Percentiles rank a stretch among this genome's conserved stretches.
Evolutionary conservation across 1,140 invertebrate genomes (phyloP).

Genomic region (Drosophila mojavensis): DNA sequence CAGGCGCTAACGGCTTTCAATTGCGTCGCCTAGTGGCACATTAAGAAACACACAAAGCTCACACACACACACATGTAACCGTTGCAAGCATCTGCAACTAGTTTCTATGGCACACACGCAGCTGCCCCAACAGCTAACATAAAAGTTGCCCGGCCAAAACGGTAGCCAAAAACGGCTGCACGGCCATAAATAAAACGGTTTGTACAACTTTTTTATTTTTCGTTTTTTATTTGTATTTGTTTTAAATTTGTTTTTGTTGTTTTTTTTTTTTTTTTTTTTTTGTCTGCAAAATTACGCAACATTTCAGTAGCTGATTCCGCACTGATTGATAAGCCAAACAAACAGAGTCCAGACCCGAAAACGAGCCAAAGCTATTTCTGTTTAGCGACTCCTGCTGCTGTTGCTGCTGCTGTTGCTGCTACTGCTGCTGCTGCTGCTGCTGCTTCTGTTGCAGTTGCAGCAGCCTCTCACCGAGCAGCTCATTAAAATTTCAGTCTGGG

Average conservation of each 20-base stretch:
- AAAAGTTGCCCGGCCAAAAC: slow-evolving; percentile 47
- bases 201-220: slow-evolving; percentile 40
- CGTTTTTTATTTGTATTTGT: slow-evolving; percentile 6
- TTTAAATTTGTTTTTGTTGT: slow-evolving; percentile 1
- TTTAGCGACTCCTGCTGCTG: slow-evolving; percentile 10
- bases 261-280: slow-evolving; percentile 11
- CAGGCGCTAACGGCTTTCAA: slow-evolving; percentile 17
- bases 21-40: slow-evolving; percentile 39
- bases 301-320: slow-evolving; percentile 48
- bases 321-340: slow-evolving; percentile 62
- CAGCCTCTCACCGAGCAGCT: slow-evolving; percentile 35
- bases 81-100: slow-evolving; percentile 34
- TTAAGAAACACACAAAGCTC: slow-evolving; percentile 24
- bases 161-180: slow-evolving; percentile 45
- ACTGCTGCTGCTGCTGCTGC: slow-evolving; percentile 15
- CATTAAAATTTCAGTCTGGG: slow-evolving; percentile 48
- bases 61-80: slow-evolving; percentile 39
- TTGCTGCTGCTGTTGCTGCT: slow-evolving; percentile 4
- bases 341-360: slow-evolving; percentile 23
- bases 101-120: slow-evolving; percentile 44
- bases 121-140: slow-evolving; percentile 39
- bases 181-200: slow-evolving; percentile 55
- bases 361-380: slow-evolving; percentile 9
- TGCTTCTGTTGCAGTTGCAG: slow-evolving; percentile 10
- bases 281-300: slow-evolving; percentile 57